phyloP scores from a whole-genome alignment of 2,888 invertebrate species.

The Drosophila sordidula region DNA sequence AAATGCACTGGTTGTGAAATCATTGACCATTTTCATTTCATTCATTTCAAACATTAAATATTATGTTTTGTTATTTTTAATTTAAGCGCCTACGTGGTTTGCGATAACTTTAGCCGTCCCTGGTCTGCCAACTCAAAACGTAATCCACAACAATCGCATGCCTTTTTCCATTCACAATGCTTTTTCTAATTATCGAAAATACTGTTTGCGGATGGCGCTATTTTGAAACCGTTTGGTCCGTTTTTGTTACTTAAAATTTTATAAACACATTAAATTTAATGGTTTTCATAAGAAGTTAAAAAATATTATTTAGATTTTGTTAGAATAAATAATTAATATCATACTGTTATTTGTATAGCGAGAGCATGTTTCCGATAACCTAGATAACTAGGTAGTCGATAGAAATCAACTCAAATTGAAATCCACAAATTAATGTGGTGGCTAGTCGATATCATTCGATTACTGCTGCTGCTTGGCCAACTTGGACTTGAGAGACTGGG shows the following conservation, averaged over 20 bases:
- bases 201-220: neutral
- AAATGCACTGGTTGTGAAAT: neutral
- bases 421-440: slow-evolving; percentile 3
- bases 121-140: slow-evolving; percentile 4
- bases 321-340: neutral
- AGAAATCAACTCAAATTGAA: neutral
- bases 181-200: neutral
- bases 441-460: slow-evolving; percentile 23
- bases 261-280: too few relatives aligned
- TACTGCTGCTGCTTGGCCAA: slow-evolving; percentile 18
- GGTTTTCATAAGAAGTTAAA: too few relatives aligned
- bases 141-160: neutral
- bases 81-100: neutral
- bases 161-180: neutral
- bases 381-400: neutral
- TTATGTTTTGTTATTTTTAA: neutral
- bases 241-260: too few relatives aligned
- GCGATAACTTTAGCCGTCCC: neutral
- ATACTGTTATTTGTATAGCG: too few relatives aligned
- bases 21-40: neutral
- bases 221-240: neutral
- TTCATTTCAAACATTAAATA: neutral
- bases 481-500: slow-evolving; percentile 24
- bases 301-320: neutral
- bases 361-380: neutral